phyloP scores from a whole-genome alignment of 2,113 vertebrate species.

The Myotis lucifugus region DNA sequence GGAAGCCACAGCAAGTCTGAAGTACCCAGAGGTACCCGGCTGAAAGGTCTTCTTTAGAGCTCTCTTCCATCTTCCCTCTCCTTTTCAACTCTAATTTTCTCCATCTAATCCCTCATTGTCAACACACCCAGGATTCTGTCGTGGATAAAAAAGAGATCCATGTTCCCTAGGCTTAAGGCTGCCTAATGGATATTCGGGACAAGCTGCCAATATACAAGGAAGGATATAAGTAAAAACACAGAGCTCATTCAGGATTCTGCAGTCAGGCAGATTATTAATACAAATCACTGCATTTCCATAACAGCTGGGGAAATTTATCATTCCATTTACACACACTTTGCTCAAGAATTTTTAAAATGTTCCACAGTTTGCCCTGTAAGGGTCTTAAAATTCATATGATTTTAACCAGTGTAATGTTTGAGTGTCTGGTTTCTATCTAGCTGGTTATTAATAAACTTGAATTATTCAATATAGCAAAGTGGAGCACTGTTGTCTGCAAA shows the following conservation, averaged over 20 bases:
- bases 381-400: not conserved
- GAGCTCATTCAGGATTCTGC: not conserved
- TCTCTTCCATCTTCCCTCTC: constrained; percentile 25
- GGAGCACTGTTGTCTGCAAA: not conserved
- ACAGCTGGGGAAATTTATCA: not conserved
- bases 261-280: not conserved
- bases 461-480: constrained; percentile 25
- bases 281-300: not conserved
- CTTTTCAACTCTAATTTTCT: constrained; percentile 23
- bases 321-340: not conserved
- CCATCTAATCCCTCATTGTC: not conserved
- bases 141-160: constrained; percentile 1
- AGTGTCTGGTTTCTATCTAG: not conserved
- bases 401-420: constrained; percentile 25
- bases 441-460: not conserved
- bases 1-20: constrained; percentile 84
- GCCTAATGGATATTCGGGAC: not conserved
- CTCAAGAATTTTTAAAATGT: not conserved
- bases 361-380: not conserved
- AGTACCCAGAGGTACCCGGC: constrained; percentile 80
- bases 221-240: not conserved
- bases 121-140: not conserved
- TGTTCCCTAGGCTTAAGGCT: not conserved
- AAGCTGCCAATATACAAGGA: not conserved
- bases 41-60: constrained; percentile 84